These are phyloP conservation scores for Phrynocephalus forsythii DNA, from an alignment of 2,797 vertebrate genomes.

Conservation along the genomic window DNA sequence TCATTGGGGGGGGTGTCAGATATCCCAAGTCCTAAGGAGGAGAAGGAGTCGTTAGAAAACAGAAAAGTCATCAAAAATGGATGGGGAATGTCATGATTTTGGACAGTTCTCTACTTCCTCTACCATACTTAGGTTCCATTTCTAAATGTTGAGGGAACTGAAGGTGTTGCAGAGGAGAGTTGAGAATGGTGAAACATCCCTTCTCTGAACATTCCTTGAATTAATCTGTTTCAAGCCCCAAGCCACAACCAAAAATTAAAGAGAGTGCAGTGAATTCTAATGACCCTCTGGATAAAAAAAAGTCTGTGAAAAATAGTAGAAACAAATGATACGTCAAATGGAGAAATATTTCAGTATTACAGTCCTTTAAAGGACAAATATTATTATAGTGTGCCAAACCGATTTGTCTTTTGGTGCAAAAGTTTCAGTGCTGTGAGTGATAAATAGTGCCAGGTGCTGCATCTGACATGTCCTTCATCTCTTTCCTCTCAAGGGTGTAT, in stretches of 20 bases:
- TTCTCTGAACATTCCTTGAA: neutral
- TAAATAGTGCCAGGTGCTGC: conserved; percentile 18
- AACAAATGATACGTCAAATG: neutral
- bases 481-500: conserved; percentile 17
- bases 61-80: neutral
- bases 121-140: too few species aligned
- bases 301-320: neutral
- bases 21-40: neutral
- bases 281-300: neutral
- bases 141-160: neutral
- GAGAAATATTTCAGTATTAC: neutral
- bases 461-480: conserved; percentile 19
- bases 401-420: conserved; percentile 21
- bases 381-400: neutral
- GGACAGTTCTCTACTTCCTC: neutral
- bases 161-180: neutral
- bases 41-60: neutral
- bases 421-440: conserved; percentile 19
- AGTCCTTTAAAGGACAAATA: conserved; percentile 6
- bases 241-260: too few species aligned
- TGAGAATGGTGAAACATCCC: neutral
- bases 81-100: neutral
- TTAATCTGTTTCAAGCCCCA: neutral
- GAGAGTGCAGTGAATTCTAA: neutral
- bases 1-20: too few species aligned